phyloP scores from a whole-genome alignment of 2,888 invertebrate species.

The Sesia apiformis region DNA sequence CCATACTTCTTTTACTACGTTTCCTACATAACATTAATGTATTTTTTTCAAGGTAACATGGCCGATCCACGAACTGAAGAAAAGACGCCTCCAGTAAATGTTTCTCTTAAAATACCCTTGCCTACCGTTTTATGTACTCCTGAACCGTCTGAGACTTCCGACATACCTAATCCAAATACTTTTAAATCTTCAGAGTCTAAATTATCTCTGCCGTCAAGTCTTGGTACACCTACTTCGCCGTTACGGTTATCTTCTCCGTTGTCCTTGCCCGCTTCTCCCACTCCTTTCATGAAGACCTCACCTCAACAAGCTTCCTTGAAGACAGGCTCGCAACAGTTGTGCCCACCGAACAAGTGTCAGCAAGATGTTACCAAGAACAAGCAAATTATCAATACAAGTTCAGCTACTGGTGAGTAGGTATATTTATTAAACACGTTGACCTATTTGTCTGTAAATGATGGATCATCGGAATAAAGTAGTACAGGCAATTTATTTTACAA shows the following conservation, averaged over 20 bases:
- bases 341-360: constrained; percentile 16
- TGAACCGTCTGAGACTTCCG: constrained; percentile 26
- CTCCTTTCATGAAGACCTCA: constrained; percentile 41
- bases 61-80: constrained; percentile 37
- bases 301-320: constrained; percentile 33
- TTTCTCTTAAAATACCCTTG: constrained; percentile 41
- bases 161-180: constrained; percentile 25
- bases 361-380: constrained; percentile 23
- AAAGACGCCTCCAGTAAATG: constrained; percentile 23
- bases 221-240: constrained; percentile 57
- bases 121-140: constrained; percentile 57
- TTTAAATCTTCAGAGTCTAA: constrained; percentile 54
- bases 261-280: constrained; percentile 49
- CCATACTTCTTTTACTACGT: no score
- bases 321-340: constrained; percentile 23
- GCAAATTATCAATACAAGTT: constrained; percentile 31
- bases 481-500: no score
- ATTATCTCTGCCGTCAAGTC: constrained; percentile 49
- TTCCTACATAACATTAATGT: not conserved
- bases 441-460: no score
- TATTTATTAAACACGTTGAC: not conserved
- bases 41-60: constrained; percentile 26
- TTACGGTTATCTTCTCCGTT: constrained; percentile 47
- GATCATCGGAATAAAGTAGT: no score
- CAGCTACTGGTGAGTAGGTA: constrained; percentile 54